Evolutionary conservation across 2,113 vertebrate species (phyloP).

Genomic region (Recurvirostra avosetta): DNA sequence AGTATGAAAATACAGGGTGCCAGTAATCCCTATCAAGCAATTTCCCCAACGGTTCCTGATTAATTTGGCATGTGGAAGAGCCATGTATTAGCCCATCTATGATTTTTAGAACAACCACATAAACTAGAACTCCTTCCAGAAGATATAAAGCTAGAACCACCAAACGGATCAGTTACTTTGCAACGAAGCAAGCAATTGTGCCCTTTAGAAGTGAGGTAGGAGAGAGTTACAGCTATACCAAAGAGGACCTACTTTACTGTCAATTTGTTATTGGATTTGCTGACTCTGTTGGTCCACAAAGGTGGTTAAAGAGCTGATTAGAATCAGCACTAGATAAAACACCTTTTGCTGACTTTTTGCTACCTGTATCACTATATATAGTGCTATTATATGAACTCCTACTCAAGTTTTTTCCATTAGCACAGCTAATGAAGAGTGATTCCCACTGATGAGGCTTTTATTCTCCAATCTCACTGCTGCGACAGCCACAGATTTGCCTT

Average conservation of each 20-base stretch:
- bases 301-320: background rate
- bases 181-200: background rate
- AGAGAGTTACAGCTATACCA: background rate
- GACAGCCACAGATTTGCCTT: background rate
- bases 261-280: accelerated
- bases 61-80: background rate
- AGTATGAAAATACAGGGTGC: background rate
- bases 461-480: background rate
- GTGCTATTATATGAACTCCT: background rate
- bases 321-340: background rate
- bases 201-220: background rate
- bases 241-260: background rate
- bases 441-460: background rate
- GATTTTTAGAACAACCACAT: background rate
- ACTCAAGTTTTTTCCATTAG: background rate
- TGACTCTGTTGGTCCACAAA: background rate
- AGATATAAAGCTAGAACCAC: background rate
- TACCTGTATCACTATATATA: background rate
- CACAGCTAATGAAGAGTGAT: background rate
- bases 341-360: background rate
- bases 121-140: background rate
- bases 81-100: background rate
- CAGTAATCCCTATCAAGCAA: background rate
- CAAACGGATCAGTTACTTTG: background rate
- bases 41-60: background rate